A percentile compares a stretch with the other conserved stretches of the same genome.
phyloP scores from a whole-genome alignment of 1,140 invertebrate species.

The Episyrphus balteatus region DNA sequence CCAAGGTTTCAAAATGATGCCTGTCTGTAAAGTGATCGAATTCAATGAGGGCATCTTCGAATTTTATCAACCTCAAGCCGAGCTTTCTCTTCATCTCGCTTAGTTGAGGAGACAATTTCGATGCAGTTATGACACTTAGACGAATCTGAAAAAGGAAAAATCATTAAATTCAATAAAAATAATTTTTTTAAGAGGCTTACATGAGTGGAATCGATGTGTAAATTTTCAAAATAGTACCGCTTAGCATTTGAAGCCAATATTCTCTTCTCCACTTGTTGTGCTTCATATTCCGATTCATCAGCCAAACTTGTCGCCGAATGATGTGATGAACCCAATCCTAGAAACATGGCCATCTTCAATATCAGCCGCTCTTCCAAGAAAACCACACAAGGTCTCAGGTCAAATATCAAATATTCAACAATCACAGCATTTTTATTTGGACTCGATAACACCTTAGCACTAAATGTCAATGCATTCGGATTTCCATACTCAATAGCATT shows the following conservation, averaged over 20 bases:
- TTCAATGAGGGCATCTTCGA: constrained; percentile 92
- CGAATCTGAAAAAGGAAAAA: constrained; percentile 45
- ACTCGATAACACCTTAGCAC: constrained; percentile 54
- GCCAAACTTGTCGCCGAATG: constrained; percentile 20
- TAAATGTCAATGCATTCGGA: constrained; percentile 52
- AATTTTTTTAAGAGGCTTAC: constrained; percentile 12
- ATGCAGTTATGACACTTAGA: constrained; percentile 76
- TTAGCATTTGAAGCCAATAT: constrained; percentile 68
- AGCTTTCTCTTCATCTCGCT: constrained; percentile 73
- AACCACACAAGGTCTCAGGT: constrained; percentile 70
- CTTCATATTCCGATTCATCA: constrained; percentile 67
- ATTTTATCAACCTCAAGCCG: constrained; percentile 81
- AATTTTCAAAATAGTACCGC: constrained; percentile 80
- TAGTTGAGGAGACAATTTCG: constrained; percentile 64
- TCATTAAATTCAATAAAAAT: constrained; percentile 1
- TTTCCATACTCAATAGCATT: constrained; percentile 16
- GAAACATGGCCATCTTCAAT: constrained; percentile 67
- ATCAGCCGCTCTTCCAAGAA: constrained; percentile 81
- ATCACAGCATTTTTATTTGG: constrained; percentile 65
- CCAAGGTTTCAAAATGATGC: constrained; percentile 79
- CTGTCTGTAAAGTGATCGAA: constrained; percentile 73
- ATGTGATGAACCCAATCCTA: constrained; percentile 41
- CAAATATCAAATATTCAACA: constrained; percentile 69
- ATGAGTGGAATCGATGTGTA: constrained; percentile 66
- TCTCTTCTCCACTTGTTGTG: constrained; percentile 63